Base-by-base conservation (phyloP, 2,888 invertebrate genomes). In the Stenoptilia bipunctidactyla region DNA sequence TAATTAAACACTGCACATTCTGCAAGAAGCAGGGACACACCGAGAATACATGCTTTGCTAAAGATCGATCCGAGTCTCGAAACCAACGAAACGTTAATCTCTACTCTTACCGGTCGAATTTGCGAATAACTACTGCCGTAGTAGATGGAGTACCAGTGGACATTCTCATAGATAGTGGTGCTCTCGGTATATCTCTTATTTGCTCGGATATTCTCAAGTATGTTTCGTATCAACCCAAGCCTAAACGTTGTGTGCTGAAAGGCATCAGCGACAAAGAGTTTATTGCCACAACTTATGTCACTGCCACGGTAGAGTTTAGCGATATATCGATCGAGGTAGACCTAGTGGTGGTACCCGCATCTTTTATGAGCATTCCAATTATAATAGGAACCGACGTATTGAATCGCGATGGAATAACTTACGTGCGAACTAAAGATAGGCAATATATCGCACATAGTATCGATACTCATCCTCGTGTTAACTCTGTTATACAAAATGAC, bases 121-220 rank as follows among this genome's bases (percentile, higher is more conserved):
- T n/a, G n/a, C n/a, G n/a, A n/a, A n/a, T n/a, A n/a, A n/a, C n/a
- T n/a, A n/a, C 6, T 20, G 4, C 20, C 20, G 6, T 3, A 15
- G 6, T 15, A 15, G 12, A 33, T 8, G 5, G n/a, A 12, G 4
- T 8, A 6, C 33, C n/a, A 4, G 40, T 50, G 2, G 51, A 55
- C 10, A 38, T 53, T 1, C 37, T 55, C 1, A 49, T 52, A 8
- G 50, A 52, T 34, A 49, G 46, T 12, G 50, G 53, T 0, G 45
- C 50, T 0, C 35, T 42, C 8, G 27, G 40, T 14, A 36, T 51
- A n/a, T 51, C 50, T 1, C 15, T 53, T 0, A 47, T 50, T 0
- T 48, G 51, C 0, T 36, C 40, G 0, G 39, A 27, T 1, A 34
- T 44, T 9, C 13, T 48, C 2, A 46, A 48, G 15, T 34, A 48